Conservation (phyloP, 2,888 invertebrate genomes). For the Pachliopta kotzebuea region DNA sequence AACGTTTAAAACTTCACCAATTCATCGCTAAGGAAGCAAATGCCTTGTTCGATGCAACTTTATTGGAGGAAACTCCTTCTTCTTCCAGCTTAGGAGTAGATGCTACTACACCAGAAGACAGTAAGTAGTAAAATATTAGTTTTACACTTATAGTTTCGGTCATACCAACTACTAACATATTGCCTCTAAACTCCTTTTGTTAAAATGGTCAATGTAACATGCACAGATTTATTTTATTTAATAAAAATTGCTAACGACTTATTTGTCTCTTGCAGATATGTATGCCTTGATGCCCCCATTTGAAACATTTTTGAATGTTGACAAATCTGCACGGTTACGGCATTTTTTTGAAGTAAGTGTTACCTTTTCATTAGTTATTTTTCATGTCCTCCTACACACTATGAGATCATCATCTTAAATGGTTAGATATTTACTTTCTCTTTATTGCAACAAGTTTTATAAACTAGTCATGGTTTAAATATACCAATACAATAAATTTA, state of each 20-base stretch:
- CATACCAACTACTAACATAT: too few species aligned
- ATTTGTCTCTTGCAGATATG: slow-evolving; percentile 78
- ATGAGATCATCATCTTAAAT: neutral
- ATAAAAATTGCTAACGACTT: neutral
- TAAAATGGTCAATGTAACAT: neutral
- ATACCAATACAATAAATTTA: too few species aligned
- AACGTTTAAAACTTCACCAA: slow-evolving; percentile 90
- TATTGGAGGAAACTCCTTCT: slow-evolving; percentile 70
- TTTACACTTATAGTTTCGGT: too few species aligned
- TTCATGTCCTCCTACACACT: neutral
- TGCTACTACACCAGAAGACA: slow-evolving; percentile 75
- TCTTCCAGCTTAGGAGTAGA: slow-evolving; percentile 78
- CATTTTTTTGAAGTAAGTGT: slow-evolving; percentile 90
- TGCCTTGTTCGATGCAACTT: slow-evolving; percentile 83
- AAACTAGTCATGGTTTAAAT: too few species aligned
- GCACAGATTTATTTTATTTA: neutral
- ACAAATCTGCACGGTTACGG: slow-evolving; percentile 87
- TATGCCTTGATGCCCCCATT: slow-evolving; percentile 92
- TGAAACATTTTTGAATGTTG: slow-evolving; percentile 91
- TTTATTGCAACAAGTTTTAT: neutral
- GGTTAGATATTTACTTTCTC: neutral
- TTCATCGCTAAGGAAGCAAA: slow-evolving; percentile 93
- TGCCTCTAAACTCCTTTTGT: neutral
- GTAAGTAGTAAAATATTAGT: slow-evolving; percentile 52
- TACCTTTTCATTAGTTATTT: neutral